Conservation (phyloP, 2,797 vertebrate genomes). For the Anolis apletophallus region DNA sequence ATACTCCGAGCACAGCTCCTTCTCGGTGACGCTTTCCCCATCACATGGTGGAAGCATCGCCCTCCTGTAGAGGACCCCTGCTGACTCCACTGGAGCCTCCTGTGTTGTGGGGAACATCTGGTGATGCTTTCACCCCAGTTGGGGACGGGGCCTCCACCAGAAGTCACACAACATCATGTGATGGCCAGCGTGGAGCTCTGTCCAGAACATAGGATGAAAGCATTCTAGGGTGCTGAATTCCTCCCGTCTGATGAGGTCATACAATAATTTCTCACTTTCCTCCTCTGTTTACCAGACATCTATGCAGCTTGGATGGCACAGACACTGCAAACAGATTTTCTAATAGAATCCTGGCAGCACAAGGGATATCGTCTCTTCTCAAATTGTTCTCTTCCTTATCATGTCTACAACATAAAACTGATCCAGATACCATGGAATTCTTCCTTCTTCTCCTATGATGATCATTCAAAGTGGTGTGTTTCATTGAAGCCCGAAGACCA, state of each 20-base stretch:
- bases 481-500: conserved; percentile 74
- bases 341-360: conserved; percentile 89
- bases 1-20: too few species aligned
- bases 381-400: conserved; percentile 89
- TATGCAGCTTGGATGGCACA: conserved; percentile 91
- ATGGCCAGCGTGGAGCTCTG: too few species aligned
- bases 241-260: neutral
- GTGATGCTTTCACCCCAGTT: too few species aligned
- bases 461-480: conserved; percentile 96
- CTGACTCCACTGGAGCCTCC: too few species aligned
- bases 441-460: conserved; percentile 81
- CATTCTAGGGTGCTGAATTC: too few species aligned
- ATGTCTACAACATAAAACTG: conserved; percentile 85
- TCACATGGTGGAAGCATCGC: too few species aligned
- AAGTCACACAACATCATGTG: too few species aligned
- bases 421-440: conserved; percentile 74
- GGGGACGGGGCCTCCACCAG: too few species aligned
- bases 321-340: conserved; percentile 82
- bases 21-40: too few species aligned
- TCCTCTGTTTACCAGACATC: conserved; percentile 83
- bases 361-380: conserved; percentile 81
- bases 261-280: conserved; percentile 33
- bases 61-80: too few species aligned
- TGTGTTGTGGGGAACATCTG: too few species aligned
- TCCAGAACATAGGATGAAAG: too few species aligned